Evolutionary conservation across 2,797 vertebrate genomes (phyloP).

Genomic region (Siniperca undulata): DNA sequence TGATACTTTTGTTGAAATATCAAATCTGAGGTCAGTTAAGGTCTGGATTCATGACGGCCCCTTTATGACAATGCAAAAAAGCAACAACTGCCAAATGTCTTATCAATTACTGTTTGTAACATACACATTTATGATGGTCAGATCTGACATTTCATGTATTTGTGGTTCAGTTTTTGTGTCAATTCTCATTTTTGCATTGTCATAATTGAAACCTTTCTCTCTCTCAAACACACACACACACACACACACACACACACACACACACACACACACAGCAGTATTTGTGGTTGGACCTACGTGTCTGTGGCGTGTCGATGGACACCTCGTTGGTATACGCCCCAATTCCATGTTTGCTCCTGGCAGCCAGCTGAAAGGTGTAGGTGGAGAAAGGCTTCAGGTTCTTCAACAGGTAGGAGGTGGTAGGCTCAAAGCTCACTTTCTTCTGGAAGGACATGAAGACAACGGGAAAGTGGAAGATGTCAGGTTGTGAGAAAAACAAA

Average conservation of each 20-base stretch:
- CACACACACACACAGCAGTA: constrained; percentile 28
- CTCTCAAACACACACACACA: constrained; percentile 12
- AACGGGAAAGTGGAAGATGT: background rate
- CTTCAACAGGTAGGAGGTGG: constrained; percentile 92
- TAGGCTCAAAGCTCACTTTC: constrained; percentile 93
- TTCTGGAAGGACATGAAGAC: constrained; percentile 68
- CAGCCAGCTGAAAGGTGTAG: constrained; percentile 95
- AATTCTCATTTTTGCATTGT: constrained; percentile 65
- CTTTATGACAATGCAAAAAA: constrained; percentile 75
- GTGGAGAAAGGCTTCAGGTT: constrained; percentile 96
- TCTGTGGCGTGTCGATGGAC: constrained; percentile 96
- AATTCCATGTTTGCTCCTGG: constrained; percentile 94
- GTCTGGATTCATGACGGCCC: constrained; percentile 47
- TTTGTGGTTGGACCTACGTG: constrained; percentile 91
- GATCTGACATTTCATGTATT: background rate
- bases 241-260: constrained; percentile 28
- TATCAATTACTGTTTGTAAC: background rate
- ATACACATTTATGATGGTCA: background rate
- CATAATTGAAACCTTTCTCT: constrained; percentile 53
- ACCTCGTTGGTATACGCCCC: constrained; percentile 97
- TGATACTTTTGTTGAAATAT: constrained; percentile 55
- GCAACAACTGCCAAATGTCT: background rate
- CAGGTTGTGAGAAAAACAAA: background rate
- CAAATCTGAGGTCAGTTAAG: constrained; percentile 74
- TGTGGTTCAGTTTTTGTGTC: background rate